Evolutionary conservation across 2,113 vertebrate species (phyloP).

Genomic region (Puma concolor): DNA sequence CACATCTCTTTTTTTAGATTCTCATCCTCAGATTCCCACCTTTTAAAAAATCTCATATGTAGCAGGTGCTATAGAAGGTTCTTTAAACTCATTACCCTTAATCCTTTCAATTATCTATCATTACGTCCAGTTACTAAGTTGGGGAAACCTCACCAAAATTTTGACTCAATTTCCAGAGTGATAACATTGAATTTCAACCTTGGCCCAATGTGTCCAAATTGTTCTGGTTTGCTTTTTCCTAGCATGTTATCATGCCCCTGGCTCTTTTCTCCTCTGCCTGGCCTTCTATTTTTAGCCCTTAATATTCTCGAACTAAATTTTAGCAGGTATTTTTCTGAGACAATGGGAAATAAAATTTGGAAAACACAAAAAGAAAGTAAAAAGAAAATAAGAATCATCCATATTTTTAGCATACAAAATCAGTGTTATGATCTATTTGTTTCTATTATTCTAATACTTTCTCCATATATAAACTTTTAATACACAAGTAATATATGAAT

Average conservation of each 20-base stretch:
- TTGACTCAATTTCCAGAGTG: not conserved
- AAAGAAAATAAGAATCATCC: not conserved
- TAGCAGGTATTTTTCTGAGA: slow-evolving; percentile 13
- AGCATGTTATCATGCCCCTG: not conserved
- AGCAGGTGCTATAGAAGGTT: not conserved
- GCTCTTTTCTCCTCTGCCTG: not conserved
- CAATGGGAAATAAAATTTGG: not conserved
- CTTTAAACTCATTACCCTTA: not conserved
- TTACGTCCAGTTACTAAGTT: not conserved
- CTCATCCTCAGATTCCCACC: not conserved
- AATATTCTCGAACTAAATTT: not conserved
- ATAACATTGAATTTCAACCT: not conserved
- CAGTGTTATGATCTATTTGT: not conserved
- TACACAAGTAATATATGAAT: not conserved
- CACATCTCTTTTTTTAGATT: not conserved
- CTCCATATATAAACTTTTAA: not conserved
- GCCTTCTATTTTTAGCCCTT: not conserved
- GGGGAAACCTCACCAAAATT: not conserved
- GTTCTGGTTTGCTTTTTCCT: not conserved
- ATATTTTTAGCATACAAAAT: not conserved
- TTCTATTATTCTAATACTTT: slow-evolving; percentile 26
- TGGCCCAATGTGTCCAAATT: not conserved
- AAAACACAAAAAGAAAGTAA: not conserved
- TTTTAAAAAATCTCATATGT: not conserved
- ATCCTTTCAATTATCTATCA: not conserved